Base-by-base conservation (phyloP, 2,888 invertebrate genomes). In the Venusia cambrica region DNA sequence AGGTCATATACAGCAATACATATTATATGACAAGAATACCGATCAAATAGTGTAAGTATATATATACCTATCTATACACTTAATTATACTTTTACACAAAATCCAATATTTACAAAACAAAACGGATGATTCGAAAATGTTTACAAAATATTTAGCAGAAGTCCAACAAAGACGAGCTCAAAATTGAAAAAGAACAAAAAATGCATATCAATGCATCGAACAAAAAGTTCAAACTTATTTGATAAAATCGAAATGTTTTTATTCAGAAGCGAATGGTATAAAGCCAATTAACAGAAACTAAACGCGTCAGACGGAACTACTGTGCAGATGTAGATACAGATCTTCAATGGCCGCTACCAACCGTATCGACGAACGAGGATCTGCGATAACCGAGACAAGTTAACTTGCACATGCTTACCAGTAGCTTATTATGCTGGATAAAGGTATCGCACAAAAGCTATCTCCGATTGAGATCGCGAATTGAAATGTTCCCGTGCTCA, bases 361-460 rank as follows among this genome's bases (percentile, higher is more conserved):
- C 61, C 70, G 66, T 81, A 84, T 84, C 83, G 65, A 61, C 62
- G 57, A 59, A 73, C 73, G 65, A 75, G 78, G 79, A 85, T 85
- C 84, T 54, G 34, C 54, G 83, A 83, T 81, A 83, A 58, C 60
- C 63, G 63, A 74, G 76, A 85, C 85, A 84, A 80, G 81, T 80
- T 80, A 81, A 83, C 79, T 84, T 76, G 74, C 62, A 68, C 68
- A 54, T 56, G 71, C 65, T 65, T 57, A 58, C 44, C 18, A 20
- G 27, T 19, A 33, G 69, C 64, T 73, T 70, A 72, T 80, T 80
- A 83, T 79, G 79, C 57, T 24, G 73, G 71, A 73, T 74, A 73
- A 69, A 74, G 73, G 72, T 72, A 76, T 78, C 74, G 73, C 67
- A 70, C 62, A 58, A 61, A 55, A 59, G 64, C 68, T 81, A 84